Base-by-base conservation (phyloP, 2,113 vertebrate species). In the Zapornia atra region DNA sequence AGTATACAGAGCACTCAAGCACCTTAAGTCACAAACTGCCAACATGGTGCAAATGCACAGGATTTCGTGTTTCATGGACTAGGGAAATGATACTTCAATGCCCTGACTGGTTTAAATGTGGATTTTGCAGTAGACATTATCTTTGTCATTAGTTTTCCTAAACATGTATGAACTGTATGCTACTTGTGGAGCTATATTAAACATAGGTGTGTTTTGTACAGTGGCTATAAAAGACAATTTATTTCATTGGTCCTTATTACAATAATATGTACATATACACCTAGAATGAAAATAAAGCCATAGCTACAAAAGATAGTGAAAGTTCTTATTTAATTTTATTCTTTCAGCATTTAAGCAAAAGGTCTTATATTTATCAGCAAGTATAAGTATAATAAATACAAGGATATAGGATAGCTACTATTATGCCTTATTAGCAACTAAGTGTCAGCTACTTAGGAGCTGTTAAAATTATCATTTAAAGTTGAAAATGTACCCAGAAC, bases 171-270 rank as follows among this genome's bases (percentile, higher is more conserved):
- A 82, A 40, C 42, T 88, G 6, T 61, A 31, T 69, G 19, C 5
- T 69, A 51, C 25, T 91, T 76, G 21, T 64, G 46, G 78, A 81
- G 56, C 46, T 83, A 7, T 56, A 57, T 66, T 68, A 65, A 91
- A 57, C 18, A 38, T 2, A 34, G 4, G 11, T 82, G 24, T 69
- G n/a, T 66, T 91, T 79, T 14, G 5, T 87, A 46, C 60, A 28
- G 33, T 83, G 50, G 50, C 76, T 93, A 51, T 83, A 81, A 90
- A 92, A 78, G 19, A 90, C 90, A 51, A 80, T 78, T 89, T 95
- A 73, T 93, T 94, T 93, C 87, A 86, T 73, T 70, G 42, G 9
- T 59, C 12, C 15, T 22, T 85, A 34, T 90, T 94, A 87, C 63
- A 82, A 29, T 64, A 85, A 65, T 36, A 64, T 29, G 54, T 73